Evolutionary conservation across 2,888 invertebrate genomes (phyloP).

Genomic region (Eupithecia pulchellata): DNA sequence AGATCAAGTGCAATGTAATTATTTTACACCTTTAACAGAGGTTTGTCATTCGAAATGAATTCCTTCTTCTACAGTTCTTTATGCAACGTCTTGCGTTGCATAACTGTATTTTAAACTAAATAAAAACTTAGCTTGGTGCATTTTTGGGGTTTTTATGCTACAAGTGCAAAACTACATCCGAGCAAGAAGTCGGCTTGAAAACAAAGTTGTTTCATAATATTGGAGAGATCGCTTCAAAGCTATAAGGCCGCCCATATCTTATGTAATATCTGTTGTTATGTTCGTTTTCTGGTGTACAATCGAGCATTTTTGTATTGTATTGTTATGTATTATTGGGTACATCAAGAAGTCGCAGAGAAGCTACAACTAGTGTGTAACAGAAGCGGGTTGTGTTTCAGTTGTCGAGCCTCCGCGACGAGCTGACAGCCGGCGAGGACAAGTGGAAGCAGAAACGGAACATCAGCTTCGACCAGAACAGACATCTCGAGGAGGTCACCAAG

Average conservation of each 20-base stretch:
- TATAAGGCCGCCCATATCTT: no score
- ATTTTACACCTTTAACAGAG: background rate
- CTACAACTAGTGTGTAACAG: background rate
- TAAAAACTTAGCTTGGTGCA: no score
- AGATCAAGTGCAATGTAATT: background rate
- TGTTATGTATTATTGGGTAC: no score
- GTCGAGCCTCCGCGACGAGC: slow-evolving; percentile 75
- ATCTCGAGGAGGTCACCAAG: slow-evolving; percentile 84
- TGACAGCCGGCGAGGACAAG: slow-evolving; percentile 74
- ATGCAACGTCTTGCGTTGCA: no score
- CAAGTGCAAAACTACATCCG: background rate
- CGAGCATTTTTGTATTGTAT: no score
- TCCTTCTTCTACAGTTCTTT: background rate
- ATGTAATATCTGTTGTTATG: no score
- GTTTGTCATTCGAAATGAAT: background rate
- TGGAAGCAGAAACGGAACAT: slow-evolving; percentile 77
- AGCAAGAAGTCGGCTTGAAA: background rate
- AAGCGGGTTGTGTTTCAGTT: slow-evolving; percentile 55
- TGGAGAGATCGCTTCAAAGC: no score
- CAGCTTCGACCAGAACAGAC: slow-evolving; percentile 82
- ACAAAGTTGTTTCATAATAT: background rate
- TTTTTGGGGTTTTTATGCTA: background rate
- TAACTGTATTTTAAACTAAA: no score
- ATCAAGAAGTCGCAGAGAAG: no score
- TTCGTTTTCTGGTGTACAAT: no score